phyloP scores from a whole-genome alignment of 2,888 invertebrate species.

The Trilocha varians region DNA sequence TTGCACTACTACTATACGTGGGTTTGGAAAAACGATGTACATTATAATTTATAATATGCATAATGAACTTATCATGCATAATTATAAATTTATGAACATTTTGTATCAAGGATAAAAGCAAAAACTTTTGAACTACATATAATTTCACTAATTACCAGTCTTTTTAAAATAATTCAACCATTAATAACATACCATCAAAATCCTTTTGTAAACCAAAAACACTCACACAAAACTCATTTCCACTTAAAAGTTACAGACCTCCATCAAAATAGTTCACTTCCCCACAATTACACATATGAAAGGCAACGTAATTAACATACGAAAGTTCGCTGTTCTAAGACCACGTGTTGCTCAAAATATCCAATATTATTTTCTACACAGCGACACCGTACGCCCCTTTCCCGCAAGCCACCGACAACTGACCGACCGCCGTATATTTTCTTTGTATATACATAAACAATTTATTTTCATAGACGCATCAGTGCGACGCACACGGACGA shows the following conservation, averaged over 20 bases:
- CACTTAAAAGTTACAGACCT: background rate
- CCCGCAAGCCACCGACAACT: constrained; percentile 61
- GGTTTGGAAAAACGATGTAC: too few relatives aligned
- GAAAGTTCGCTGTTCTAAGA: constrained; percentile 37
- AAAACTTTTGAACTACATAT: too few relatives aligned
- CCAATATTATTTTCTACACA: constrained; percentile 36
- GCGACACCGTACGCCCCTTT: constrained; percentile 42
- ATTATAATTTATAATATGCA: too few relatives aligned
- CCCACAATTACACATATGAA: too few relatives aligned
- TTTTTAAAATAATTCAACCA: too few relatives aligned
- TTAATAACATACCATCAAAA: too few relatives aligned
- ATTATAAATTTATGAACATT: too few relatives aligned
- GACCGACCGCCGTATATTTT: constrained; percentile 56
- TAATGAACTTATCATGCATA: too few relatives aligned
- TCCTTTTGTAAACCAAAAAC: too few relatives aligned
- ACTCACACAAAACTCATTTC: background rate
- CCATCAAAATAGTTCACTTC: background rate
- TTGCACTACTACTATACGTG: too few relatives aligned
- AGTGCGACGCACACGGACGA: constrained; percentile 29
- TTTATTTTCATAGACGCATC: constrained; percentile 65
- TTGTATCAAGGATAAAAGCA: too few relatives aligned
- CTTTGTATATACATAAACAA: constrained; percentile 49
- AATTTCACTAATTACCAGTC: too few relatives aligned
- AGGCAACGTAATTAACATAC: constrained; percentile 38
- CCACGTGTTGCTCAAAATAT: constrained; percentile 51